Percentiles rank a stretch among this genome's conserved stretches.
Conservation (phyloP, 1,140 invertebrate genomes). For the Brachionus rotundiformis region DNA sequence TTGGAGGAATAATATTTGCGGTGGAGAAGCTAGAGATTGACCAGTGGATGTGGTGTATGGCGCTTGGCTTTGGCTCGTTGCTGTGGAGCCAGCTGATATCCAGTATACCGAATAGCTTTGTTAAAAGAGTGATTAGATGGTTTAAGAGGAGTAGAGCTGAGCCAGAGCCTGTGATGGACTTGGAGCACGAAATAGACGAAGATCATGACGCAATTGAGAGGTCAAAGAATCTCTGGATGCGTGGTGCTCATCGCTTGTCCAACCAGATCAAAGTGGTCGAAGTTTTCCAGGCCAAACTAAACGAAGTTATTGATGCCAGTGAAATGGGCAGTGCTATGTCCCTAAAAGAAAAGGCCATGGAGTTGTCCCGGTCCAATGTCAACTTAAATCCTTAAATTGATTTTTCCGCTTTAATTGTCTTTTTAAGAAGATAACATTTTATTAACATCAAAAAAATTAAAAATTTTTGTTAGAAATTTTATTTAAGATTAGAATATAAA, state of each 20-base stretch:
- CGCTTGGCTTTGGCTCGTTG: constrained; percentile 90
- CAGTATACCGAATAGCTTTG: background rate
- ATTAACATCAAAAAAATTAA: background rate
- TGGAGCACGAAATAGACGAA: constrained; percentile 27
- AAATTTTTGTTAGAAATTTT: too few relatives aligned
- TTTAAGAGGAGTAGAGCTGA: background rate
- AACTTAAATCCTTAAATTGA: background rate
- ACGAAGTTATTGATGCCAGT: constrained; percentile 43
- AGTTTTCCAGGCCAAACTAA: constrained; percentile 40
- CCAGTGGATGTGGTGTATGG: constrained; percentile 98
- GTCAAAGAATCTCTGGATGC: constrained; percentile 10
- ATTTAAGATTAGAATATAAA: too few relatives aligned
- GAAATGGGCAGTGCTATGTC: constrained; percentile 26
- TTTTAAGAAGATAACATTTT: too few relatives aligned
- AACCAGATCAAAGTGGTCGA: constrained; percentile 41
- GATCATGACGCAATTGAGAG: constrained; percentile 3
- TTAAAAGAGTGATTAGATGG: background rate
- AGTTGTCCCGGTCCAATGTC: background rate
- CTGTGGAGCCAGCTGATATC: constrained; percentile 86
- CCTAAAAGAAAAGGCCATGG: constrained; percentile 5
- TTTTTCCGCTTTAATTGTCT: too few relatives aligned
- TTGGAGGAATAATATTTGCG: constrained; percentile 92
- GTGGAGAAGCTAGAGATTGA: constrained; percentile 83
- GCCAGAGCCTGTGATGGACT: background rate
- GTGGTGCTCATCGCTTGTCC: background rate